phyloP scores from a whole-genome alignment of 1,140 invertebrate species.

The Ptiloglossa arizonensis region DNA sequence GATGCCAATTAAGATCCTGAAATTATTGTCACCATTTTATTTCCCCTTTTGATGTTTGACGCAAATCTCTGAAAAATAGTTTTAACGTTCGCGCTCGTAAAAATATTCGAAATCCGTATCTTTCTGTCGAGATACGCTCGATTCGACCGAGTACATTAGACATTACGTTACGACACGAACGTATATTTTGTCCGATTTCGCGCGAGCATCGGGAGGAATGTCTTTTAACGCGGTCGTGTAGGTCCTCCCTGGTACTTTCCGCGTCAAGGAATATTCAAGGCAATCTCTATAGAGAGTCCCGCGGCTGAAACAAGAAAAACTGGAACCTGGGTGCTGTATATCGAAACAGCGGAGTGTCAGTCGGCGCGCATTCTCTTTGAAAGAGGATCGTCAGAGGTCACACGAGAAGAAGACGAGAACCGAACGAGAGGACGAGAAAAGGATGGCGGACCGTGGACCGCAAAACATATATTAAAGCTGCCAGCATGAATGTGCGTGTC shows the following conservation, averaged over 20 bases:
- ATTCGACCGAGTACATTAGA: no score
- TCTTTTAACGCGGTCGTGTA: background rate
- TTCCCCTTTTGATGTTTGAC: background rate
- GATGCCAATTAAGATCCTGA: background rate
- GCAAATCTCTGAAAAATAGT: background rate
- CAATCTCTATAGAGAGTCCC: background rate
- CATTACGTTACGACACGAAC: no score
- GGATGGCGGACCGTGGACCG: constrained; percentile 56
- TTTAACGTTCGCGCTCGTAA: background rate
- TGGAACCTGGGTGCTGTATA: no score
- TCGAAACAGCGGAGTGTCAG: background rate
- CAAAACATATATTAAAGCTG: constrained; percentile 80
- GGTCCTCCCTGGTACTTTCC: background rate
- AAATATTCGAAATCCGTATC: no score
- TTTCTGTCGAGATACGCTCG: no score
- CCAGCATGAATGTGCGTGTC: constrained; percentile 77
- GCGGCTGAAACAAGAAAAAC: background rate
- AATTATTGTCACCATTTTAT: background rate
- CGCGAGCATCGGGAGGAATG: no score
- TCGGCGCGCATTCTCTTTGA: background rate
- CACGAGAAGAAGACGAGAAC: background rate
- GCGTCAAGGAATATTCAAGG: background rate
- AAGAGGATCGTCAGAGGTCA: background rate
- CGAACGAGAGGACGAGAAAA: background rate
- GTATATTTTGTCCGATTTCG: no score